Evolutionary conservation across 2,888 invertebrate species (phyloP), one percentile per base, ranked within the genome.

Genomic region (Invenusta paracnida): DNA sequence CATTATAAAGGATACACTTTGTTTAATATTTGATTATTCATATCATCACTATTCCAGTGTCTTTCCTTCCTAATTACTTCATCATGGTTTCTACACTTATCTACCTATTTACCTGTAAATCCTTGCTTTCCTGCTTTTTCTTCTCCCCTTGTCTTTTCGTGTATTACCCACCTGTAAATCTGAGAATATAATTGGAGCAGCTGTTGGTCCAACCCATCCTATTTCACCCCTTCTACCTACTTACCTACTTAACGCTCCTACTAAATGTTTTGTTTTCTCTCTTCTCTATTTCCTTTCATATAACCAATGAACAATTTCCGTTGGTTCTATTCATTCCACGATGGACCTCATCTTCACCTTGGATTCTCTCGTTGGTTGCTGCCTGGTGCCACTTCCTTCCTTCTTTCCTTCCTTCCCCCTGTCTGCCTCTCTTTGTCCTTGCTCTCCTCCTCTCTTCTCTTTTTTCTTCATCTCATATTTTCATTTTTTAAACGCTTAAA

Each of bases 301-400:
- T 73, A 73, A 73, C 73, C n/a, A 73, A 73, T 23, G 11, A 73
- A 73, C 73, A 73, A 73, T 73, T 73, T 73, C 73, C 73, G 73
- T 73, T 73, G 5, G 17, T 48, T 48, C 48, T n/a, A n/a, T n/a
- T n/a, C 48, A 48, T 48, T 73, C 73, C 73, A 73, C 73, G 73
- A 73, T 73, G 73, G 73, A 23, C 73, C 25, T 23, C 73, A 13
- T 23, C 73, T 25, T 73, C 11, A 73, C 5, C 73, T 73, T 73
- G 73, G 73, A 73, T 23, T 73, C 73, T 48, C 48, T 73, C 73
- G 23, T 73, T 73, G 73, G 73, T 73, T 73, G 73, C 73, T 23
- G 73, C 73, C 23, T 73, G 73, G 73, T 25, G 73, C 27, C 48
- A 11, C 11, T 73, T 73, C 23, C 73, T 23, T 23, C 25, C 27